A percentile compares a stretch with the other conserved stretches of the same genome.
Evolutionary conservation across 92 coral and sea anemone species (phyloP).

Genomic region (Palythoa grandiflora): DNA sequence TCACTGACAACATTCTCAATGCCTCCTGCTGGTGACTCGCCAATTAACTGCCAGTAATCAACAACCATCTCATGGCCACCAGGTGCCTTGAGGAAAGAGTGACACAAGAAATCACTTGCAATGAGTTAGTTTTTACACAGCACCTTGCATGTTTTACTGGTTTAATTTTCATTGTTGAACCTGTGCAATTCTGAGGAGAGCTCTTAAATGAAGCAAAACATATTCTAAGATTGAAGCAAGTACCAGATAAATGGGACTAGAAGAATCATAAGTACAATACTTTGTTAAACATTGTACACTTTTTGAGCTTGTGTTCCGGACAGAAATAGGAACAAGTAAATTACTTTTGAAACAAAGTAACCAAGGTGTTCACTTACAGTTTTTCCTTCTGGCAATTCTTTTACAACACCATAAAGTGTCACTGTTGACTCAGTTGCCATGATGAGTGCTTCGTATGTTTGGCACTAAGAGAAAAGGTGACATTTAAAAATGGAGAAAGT

Average conservation of each 20-base stretch:
- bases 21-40: constrained; percentile 99
- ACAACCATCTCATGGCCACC: constrained; percentile 99
- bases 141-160: no score
- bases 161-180: no score
- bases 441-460: constrained; percentile 90
- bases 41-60: constrained; percentile 97
- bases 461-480: constrained; percentile 72
- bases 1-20: constrained; percentile 92
- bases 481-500: background rate
- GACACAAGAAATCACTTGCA: background rate
- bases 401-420: constrained; percentile 87
- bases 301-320: no score
- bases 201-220: no score
- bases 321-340: background rate
- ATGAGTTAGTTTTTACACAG: no score
- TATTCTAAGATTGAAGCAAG: no score
- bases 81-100: constrained; percentile 82
- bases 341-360: background rate
- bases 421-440: constrained; percentile 93
- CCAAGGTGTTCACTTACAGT: constrained; percentile 66
- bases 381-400: constrained; percentile 94
- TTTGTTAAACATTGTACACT: no score
- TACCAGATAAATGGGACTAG: no score
- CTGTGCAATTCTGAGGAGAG: no score
- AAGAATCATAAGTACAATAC: no score